Evolutionary conservation across 2,888 invertebrate species (phyloP), one percentile per base, ranked within the genome.

Genomic region (Thera obeliscata): DNA sequence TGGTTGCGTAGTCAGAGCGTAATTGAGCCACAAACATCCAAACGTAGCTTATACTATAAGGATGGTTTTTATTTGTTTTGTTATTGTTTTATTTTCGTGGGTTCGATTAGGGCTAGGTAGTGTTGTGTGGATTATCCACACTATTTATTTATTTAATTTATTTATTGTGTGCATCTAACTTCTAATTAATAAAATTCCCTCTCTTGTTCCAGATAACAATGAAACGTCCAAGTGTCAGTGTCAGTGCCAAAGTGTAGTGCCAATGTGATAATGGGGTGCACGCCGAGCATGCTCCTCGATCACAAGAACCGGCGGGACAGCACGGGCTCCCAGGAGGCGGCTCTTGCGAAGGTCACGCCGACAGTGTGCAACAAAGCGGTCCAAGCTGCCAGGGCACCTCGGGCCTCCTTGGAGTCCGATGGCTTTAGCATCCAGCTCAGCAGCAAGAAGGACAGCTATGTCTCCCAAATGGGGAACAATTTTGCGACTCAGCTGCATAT

Each of bases 261-360:
- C 48, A 65, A 72, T 74, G 74, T 74, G 73, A 74, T 43, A 76
- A 95, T 95, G 95, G 95, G 95, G 85, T 95, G 95, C 82, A 95
- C 95, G 73, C 95, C 95, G 78, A 95, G 95, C 83, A 94, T 95
- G 89, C 88, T 95, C 76, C 88, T 95, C 79, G 95, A 95, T 84
- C 95, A 95, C 85, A 94, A 95, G 86, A 92, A 88, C 74, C 94
- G 95, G 66, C 93, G 95, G 72, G 94, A 94, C 87, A 94, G 94
- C 87, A 80, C 87, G 3, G 91, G 93, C 41, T 94, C 94, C 11
- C 94, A 94, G 64, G 94, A 94, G 73, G 93, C 91, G 2, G 93
- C 94, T 63, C 78, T 94, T 48, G 91, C 92, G 0, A 93, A 93
- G 73, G 87, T 89, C 38, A 91, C 89, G 0, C 92, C 92, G 0